A percentile compares a stretch with the other conserved stretches of the same genome.
Evolutionary conservation across 2,113 vertebrate species (phyloP).

Genomic region (Myrmophylax atrothorax): DNA sequence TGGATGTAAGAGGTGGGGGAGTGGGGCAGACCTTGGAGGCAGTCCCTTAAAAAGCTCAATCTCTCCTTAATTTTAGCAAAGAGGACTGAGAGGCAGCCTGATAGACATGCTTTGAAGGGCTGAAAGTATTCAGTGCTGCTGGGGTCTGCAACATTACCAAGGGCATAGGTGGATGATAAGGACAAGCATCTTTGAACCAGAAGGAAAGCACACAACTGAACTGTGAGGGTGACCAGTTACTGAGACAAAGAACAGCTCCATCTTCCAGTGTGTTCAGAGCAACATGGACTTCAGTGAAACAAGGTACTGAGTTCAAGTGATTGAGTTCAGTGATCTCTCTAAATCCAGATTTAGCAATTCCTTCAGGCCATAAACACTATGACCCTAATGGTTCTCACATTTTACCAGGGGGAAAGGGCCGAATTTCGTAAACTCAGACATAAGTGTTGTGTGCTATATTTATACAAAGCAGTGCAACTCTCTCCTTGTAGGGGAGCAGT

Average conservation of each 20-base stretch:
- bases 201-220: background rate
- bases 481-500: conserved; percentile 1
- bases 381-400: background rate
- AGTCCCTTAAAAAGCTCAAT: background rate
- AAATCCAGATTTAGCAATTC: conserved; percentile 18
- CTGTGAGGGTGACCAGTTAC: accelerated
- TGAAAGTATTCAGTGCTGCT: background rate
- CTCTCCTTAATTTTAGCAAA: background rate
- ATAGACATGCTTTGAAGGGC: background rate
- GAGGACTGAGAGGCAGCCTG: background rate
- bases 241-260: background rate
- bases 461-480: background rate
- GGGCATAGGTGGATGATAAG: background rate
- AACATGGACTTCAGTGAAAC: background rate
- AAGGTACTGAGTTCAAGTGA: accelerated
- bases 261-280: background rate
- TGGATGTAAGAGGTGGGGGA: accelerated
- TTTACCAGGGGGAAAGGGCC: conserved; percentile 28
- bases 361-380: background rate
- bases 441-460: background rate
- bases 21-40: background rate
- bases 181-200: background rate
- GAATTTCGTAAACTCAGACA: conserved; percentile 7
- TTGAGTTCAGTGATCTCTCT: background rate
- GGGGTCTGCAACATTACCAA: background rate